phyloP scores from a whole-genome alignment of 2,797 vertebrate species.

The Artibeus lituratus region DNA sequence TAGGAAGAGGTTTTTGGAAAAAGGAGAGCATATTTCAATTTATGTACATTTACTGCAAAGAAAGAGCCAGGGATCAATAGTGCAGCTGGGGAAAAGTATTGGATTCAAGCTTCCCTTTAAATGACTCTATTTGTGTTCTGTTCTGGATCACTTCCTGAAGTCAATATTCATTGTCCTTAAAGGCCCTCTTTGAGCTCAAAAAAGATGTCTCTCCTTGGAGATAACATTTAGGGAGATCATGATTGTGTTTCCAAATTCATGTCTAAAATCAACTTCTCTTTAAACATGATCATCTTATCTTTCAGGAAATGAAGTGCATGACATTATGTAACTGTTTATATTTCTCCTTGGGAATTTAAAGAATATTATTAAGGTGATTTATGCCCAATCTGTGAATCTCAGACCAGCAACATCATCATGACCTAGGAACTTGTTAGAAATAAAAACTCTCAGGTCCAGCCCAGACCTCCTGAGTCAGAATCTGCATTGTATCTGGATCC shows the following conservation, averaged over 20 bases:
- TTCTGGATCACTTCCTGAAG: slow-evolving; percentile 59
- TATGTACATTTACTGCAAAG: slow-evolving; percentile 32
- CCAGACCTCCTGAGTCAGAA: not conserved
- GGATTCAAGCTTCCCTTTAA: slow-evolving; percentile 57
- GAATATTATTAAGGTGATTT: not conserved
- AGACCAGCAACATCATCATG: not conserved
- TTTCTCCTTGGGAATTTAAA: slow-evolving; percentile 19
- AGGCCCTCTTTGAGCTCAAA: slow-evolving; percentile 37
- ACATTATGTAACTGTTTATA: not conserved
- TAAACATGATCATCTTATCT: slow-evolving; percentile 20
- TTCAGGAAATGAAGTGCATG: slow-evolving; percentile 19
- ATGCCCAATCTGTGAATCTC: not conserved
- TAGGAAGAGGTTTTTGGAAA: slow-evolving; percentile 48
- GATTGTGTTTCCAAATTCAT: slow-evolving; percentile 29
- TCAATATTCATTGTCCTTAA: slow-evolving; percentile 51
- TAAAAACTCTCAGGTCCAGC: not conserved
- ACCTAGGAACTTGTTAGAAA: not conserved
- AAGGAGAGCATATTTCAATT: slow-evolving; percentile 37
- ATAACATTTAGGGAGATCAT: not conserved
- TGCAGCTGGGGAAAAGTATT: not conserved
- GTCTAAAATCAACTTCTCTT: slow-evolving; percentile 5
- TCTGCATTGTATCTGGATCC: not conserved
- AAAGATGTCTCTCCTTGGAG: not conserved
- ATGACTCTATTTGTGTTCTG: slow-evolving; percentile 34
- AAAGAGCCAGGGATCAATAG: slow-evolving; percentile 28